A percentile compares a stretch with the other conserved stretches of the same genome.
These are phyloP conservation scores for Hydrocynus forskahlii DNA, from an alignment of 2,797 vertebrate species.

Conservation along the genomic window DNA sequence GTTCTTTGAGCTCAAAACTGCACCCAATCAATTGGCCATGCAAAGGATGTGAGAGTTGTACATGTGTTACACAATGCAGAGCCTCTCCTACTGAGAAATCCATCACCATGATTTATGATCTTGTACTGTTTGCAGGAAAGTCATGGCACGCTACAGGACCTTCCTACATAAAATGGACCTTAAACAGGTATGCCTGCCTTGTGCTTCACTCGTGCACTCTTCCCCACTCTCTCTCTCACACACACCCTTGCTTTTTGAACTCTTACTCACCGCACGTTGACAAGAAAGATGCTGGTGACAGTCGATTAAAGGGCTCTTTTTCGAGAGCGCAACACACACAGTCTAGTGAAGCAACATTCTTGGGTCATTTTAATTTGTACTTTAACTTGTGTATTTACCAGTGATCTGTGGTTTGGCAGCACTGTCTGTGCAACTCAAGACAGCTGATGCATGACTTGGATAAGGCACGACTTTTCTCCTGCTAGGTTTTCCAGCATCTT, in stretches of 20 bases:
- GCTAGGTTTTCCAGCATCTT: neutral
- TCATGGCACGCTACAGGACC: neutral
- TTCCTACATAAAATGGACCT: slow-evolving; percentile 10
- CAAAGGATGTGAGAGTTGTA: neutral
- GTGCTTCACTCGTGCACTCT: neutral
- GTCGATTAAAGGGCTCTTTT: slow-evolving; percentile 3
- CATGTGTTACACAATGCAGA: neutral
- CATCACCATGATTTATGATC: neutral
- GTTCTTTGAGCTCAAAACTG: neutral
- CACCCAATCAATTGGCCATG: neutral
- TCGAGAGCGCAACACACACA: neutral
- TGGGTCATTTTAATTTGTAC: neutral
- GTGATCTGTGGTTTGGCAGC: slow-evolving; percentile 5
- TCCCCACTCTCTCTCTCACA: neutral
- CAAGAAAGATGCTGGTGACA: neutral
- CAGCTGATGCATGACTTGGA: slow-evolving; percentile 29
- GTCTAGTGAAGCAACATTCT: neutral
- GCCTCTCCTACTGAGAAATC: neutral
- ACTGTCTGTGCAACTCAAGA: neutral
- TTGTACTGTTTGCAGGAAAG: slow-evolving; percentile 17
- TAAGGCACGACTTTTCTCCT: slow-evolving; percentile 2
- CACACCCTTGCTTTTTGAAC: neutral
- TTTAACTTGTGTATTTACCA: slow-evolving; percentile 1
- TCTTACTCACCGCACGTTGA: slow-evolving; percentile 80
- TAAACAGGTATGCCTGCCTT: slow-evolving; percentile 16